Evolutionary conservation across 2,113 vertebrate species (phyloP), one percentile per base, ranked within the genome.

Genomic region (Tretioscincus oriximinensis): DNA sequence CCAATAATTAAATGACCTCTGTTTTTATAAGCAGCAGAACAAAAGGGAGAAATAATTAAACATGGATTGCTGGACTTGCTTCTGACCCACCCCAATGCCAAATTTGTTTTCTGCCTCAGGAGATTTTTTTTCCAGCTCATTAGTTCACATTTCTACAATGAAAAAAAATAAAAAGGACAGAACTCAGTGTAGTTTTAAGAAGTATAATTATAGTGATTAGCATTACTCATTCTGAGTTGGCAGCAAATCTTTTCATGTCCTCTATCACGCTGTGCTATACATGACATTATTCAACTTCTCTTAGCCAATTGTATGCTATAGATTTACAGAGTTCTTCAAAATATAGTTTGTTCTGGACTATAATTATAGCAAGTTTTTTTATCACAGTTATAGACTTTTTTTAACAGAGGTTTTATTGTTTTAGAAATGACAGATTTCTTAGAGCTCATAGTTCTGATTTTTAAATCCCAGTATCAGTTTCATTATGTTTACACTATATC

Each of bases 261-360:
- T 63, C 81, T 80, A 79, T 76, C 85, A 67, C 51, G 66, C 70
- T 20, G 61, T 88, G 71, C 41, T 69, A 78, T 73, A 87, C 64
- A 90, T 85, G 89, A 92, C 84, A 78, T 78, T 70, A 80, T 92
- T 85, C 88, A 85, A 78, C 88, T 77, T 91, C 93, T 92, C 92
- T 89, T 85, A 24, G 63, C 88, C 28, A 12, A 10, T 21, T 31
- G 12, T 60, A 12, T 10, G 60, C n/a, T 31, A 18, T 1, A 60
- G 31, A 22, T 74, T 10, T 70, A 35, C 67, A 69, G 21, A 20
- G 67, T 45, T 58, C 18, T 8, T 18, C 54, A 58, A 18, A 58
- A 58, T 58, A 58, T 58, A 58, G 54, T 58, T 18, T 22, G n/a
- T 61, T 24, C 16, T 24, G 54, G 73, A 60, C 35, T n/a, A 28